These are phyloP conservation scores for Poeciliopsis turrubarensis DNA, from an alignment of 2,113 vertebrate species.

Conservation along the genomic window DNA sequence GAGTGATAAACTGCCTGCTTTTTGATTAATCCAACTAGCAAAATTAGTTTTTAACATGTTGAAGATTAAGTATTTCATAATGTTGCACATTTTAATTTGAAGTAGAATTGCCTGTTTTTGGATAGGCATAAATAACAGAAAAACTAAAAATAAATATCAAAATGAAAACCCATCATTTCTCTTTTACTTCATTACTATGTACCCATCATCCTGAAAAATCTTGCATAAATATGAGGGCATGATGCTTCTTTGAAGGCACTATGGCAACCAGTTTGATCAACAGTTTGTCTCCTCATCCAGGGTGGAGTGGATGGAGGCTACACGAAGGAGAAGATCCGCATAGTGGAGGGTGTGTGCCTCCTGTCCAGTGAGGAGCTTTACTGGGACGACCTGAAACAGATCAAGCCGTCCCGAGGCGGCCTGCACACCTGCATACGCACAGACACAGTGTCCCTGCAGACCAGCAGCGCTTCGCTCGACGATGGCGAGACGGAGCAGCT, in stretches of 20 bases:
- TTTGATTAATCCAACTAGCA: slow-evolving; percentile 13
- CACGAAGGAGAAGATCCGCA: slow-evolving; percentile 97
- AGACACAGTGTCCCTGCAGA: slow-evolving; percentile 95
- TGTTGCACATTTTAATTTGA: not conserved
- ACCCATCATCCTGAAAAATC: not conserved
- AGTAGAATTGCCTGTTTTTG: not conserved
- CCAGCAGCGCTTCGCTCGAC: slow-evolving; percentile 94
- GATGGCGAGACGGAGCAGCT: slow-evolving; percentile 97
- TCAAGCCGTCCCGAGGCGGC: slow-evolving; percentile 90
- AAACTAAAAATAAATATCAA: no score
- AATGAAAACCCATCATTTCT: not conserved
- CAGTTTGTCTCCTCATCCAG: slow-evolving; percentile 66
- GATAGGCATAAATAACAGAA: no score
- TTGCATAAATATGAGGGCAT: not conserved
- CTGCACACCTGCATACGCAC: slow-evolving; percentile 98
- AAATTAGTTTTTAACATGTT: slow-evolving; percentile 17
- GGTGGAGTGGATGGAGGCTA: slow-evolving; percentile 87
- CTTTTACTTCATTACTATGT: not conserved
- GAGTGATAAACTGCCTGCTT: slow-evolving; percentile 23
- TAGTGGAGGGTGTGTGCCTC: slow-evolving; percentile 96
- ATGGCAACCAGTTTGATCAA: not conserved
- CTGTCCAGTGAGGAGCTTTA: slow-evolving; percentile 91
- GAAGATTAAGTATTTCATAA: not conserved
- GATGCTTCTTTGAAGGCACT: no score
- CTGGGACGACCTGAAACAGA: slow-evolving; percentile 97